Percentiles rank a stretch among this genome's conserved stretches.
These are phyloP conservation scores for Apeira syringaria DNA, from an alignment of 2,888 invertebrate species.

Conservation along the genomic window DNA sequence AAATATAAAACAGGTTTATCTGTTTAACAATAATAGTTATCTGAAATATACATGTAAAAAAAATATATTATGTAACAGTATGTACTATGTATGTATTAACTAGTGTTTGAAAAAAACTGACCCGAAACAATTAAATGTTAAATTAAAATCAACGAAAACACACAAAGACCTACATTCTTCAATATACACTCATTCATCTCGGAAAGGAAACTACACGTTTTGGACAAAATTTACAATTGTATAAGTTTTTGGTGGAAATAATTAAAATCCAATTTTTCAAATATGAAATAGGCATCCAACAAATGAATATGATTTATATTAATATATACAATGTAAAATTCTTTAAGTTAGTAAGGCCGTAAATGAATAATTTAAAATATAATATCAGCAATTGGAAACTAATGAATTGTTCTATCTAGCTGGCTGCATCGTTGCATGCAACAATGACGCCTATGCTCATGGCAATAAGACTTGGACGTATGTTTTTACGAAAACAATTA, in stretches of 20 bases:
- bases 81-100: conserved; percentile 69
- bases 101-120: conserved; percentile 55
- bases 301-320: conserved; percentile 2
- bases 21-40: conserved; percentile 79
- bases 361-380: conserved; percentile 54
- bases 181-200: conserved; percentile 24
- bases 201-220: conserved; percentile 6
- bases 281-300: neutral
- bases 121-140: conserved; percentile 38
- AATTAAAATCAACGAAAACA: conserved; percentile 28
- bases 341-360: conserved; percentile 62
- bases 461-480: conserved; percentile 55
- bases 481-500: conserved; percentile 44
- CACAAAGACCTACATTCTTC: conserved; percentile 20
- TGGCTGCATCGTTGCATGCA: conserved; percentile 44
- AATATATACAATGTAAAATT: conserved; percentile 20
- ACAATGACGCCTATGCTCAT: conserved; percentile 41
- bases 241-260: neutral
- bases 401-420: conserved; percentile 67
- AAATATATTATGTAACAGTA: conserved; percentile 75
- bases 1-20: conserved; percentile 76
- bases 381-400: conserved; percentile 23
- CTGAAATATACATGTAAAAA: conserved; percentile 80
- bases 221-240: neutral
- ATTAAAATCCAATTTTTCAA: conserved; percentile 1